Base-by-base conservation (phyloP, 2,797 vertebrate species). In the Yasuhikotakia modesta region DNA sequence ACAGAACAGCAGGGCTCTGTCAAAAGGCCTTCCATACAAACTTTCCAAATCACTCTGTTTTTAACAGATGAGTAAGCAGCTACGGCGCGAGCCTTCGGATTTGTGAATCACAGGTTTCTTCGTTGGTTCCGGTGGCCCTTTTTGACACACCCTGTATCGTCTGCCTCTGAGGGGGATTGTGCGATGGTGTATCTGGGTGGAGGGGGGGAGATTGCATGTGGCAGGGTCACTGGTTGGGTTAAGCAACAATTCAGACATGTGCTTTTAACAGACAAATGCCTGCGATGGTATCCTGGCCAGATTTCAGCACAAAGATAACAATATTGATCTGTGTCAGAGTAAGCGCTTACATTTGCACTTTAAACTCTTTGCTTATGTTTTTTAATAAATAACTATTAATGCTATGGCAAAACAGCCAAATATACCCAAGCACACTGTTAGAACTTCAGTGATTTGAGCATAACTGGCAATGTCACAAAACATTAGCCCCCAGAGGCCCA, bases 21-120 rank as follows among this genome's bases (percentile, higher is more conserved):
- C 93, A 93, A 90, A 95, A 91, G 88, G 88, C 90, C 88, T 93
- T 90, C 89, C 89, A 84, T 91, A 93, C 90, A 93, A 94, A 94
- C 92, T 94, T 92, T 90, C 90, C 85, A 78, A 91, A 91, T 90
- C 93, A 90, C 92, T 93, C 85, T 52, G 91, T 89, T 93, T 91
- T 93, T 94, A 93, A 93, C 94, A 94, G 93, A 94, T 92, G 93
- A 95, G 93, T 95, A 96, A 94, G 93, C 94, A 93, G 88, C 86
- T 87, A 88, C 88, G 87, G 89, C 77, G 72, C 58, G 53, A 61
- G 67, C 65, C 65, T 73, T 85, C 69, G 6, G 85, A 91, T 90
- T 88, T 84, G 85, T 87, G 88, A 88, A 92, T 90, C 89, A 91
- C 24, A 73, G 90, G 86, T 90, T 91, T 91, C 87, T 88, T 87